Conservation (phyloP, 1,140 invertebrate species). For the Drosophila leontia region DNA sequence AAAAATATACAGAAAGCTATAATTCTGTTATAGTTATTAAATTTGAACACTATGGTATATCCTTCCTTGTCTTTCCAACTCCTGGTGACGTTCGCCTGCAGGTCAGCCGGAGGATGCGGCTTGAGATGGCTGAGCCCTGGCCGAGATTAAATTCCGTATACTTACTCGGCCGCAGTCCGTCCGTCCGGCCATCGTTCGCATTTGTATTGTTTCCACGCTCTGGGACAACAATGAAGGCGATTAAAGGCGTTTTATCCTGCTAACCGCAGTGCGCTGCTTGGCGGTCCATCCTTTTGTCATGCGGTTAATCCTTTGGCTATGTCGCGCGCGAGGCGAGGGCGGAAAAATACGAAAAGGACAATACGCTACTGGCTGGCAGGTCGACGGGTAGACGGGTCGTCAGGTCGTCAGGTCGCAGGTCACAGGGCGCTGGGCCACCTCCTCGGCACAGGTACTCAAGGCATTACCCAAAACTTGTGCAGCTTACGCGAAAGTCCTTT, state of each 20-base stretch:
- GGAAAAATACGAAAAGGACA: slow-evolving; percentile 31
- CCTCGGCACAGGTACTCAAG: slow-evolving; percentile 45
- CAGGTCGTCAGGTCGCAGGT: slow-evolving; percentile 4
- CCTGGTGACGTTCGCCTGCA: neutral
- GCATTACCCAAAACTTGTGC: slow-evolving; percentile 76
- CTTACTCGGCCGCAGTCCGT: neutral
- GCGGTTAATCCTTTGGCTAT: slow-evolving; percentile 83
- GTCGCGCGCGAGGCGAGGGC: slow-evolving; percentile 58
- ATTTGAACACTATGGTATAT: neutral
- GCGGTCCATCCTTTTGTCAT: slow-evolving; percentile 57
- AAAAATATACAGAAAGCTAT: neutral
- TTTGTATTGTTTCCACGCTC: slow-evolving; percentile 45
- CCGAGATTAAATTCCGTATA: slow-evolving; percentile 61
- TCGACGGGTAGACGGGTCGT: neutral
- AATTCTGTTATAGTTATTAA: neutral
- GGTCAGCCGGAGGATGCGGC: slow-evolving; percentile 15
- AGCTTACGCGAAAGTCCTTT: slow-evolving; percentile 65
- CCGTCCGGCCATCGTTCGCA: slow-evolving; percentile 18
- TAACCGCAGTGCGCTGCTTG: slow-evolving; percentile 52
- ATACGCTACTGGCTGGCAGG: neutral
- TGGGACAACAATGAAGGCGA: slow-evolving; percentile 60
- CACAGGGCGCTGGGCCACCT: slow-evolving; percentile 2
- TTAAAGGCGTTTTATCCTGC: slow-evolving; percentile 65
- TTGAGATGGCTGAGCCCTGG: slow-evolving; percentile 16
- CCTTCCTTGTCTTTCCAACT: neutral